Conservation (phyloP, 23 tunicate genomes). For the Oikopleura dioica region DNA sequence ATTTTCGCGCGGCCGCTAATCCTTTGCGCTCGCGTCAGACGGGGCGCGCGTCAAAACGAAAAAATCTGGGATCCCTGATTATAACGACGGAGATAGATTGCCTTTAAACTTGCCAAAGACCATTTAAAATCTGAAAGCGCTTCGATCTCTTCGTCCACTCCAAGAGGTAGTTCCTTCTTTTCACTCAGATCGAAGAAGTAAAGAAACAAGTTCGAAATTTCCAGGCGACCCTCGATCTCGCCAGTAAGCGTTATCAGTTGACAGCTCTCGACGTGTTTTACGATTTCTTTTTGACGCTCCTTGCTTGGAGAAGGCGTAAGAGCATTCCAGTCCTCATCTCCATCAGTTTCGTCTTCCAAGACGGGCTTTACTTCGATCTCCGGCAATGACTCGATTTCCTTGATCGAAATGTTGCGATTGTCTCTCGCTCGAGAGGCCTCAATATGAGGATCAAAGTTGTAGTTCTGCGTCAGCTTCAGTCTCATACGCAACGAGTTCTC, state of each 20-base stretch:
- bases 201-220: background rate
- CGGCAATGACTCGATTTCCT: background rate
- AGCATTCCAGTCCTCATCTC: constrained; percentile 95
- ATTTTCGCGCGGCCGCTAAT: no score
- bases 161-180: background rate
- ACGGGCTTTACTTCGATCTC: background rate
- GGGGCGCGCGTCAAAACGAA: no score
- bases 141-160: constrained; percentile 3
- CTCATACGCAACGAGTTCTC: constrained; percentile 90
- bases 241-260: background rate
- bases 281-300: background rate
- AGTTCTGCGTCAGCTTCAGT: constrained; percentile 66
- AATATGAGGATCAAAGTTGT: constrained; percentile 46
- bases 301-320: constrained; percentile 14
- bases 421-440: constrained; percentile 31
- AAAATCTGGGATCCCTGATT: no score
- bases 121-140: constrained; percentile 71
- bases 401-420: constrained; percentile 6
- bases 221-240: background rate
- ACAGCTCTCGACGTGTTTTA: background rate
- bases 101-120: constrained; percentile 61
- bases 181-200: background rate
- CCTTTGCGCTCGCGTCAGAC: no score
- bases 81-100: constrained; percentile 66
- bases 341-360: constrained; percentile 57